phyloP scores from a whole-genome alignment of 2,888 invertebrate genomes.

The Frankliniella intonsa region DNA sequence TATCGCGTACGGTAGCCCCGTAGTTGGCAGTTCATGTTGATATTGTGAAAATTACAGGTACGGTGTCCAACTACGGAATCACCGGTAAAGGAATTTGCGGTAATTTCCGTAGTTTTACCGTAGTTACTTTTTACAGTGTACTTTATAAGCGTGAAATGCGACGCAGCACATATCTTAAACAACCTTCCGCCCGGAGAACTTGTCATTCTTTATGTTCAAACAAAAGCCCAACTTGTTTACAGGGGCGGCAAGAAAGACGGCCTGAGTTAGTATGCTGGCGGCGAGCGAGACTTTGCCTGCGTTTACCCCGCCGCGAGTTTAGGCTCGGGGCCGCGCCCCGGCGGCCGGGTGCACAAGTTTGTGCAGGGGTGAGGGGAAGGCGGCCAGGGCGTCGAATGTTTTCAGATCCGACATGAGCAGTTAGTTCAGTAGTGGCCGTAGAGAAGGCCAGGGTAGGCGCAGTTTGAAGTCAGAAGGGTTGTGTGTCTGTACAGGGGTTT shows the following conservation, averaged over 20 bases:
- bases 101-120: too few species aligned
- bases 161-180: neutral
- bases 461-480: too few species aligned
- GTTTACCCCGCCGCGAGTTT: neutral
- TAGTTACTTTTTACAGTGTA: too few species aligned
- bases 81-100: too few species aligned
- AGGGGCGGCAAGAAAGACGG: constrained; percentile 1
- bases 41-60: too few species aligned
- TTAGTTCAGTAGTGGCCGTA: too few species aligned
- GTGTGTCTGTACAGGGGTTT: too few species aligned
- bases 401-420: neutral
- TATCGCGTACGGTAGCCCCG: too few species aligned
- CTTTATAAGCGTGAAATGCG: neutral
- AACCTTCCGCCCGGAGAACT: neutral
- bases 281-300: neutral
- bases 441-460: too few species aligned
- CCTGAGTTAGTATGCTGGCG: neutral
- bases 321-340: neutral
- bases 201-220: constrained; percentile 18
- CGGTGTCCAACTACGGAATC: too few species aligned
- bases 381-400: neutral
- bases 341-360: neutral
- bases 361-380: too few species aligned
- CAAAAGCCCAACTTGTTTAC: constrained; percentile 19
- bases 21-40: too few species aligned